These are phyloP conservation scores for Sinosuthora webbiana DNA, from an alignment of 2,113 vertebrate species.

Conservation along the genomic window DNA sequence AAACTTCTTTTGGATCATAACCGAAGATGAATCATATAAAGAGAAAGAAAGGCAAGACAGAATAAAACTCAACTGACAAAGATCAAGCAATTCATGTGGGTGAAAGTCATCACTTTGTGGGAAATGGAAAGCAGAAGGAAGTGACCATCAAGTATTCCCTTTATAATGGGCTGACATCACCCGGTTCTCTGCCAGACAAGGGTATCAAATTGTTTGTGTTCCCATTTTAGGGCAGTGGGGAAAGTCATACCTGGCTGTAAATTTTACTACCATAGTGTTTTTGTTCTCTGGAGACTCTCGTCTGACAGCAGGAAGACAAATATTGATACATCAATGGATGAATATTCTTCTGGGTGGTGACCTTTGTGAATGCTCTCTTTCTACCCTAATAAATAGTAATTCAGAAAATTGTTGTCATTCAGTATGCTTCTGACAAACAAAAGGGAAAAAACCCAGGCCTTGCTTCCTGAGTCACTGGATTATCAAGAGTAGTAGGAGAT, in stretches of 20 bases:
- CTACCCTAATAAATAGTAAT: background rate
- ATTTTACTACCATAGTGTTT: background rate
- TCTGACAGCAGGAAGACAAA: conserved; percentile 31
- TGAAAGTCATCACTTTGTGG: background rate
- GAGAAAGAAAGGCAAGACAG: background rate
- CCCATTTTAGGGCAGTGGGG: background rate
- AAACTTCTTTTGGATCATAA: background rate
- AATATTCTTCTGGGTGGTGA: conserved; percentile 3
- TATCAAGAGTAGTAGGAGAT: conserved; percentile 1
- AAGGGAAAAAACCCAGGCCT: background rate
- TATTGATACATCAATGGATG: background rate
- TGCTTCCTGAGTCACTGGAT: background rate
- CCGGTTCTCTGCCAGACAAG: background rate
- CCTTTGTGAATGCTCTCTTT: background rate
- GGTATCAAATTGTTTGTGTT: background rate
- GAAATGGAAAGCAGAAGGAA: conserved; percentile 48
- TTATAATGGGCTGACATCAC: conserved; percentile 16
- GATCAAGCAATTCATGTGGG: background rate
- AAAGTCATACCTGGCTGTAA: conserved; percentile 35
- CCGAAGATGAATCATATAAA: background rate
- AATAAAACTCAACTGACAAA: background rate
- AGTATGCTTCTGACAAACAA: background rate
- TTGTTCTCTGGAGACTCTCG: background rate
- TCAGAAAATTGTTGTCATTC: conserved; percentile 19
- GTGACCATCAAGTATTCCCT: background rate